Evolutionary conservation across 1,140 invertebrate species (phyloP).

Genomic region (Orchestia grillus): DNA sequence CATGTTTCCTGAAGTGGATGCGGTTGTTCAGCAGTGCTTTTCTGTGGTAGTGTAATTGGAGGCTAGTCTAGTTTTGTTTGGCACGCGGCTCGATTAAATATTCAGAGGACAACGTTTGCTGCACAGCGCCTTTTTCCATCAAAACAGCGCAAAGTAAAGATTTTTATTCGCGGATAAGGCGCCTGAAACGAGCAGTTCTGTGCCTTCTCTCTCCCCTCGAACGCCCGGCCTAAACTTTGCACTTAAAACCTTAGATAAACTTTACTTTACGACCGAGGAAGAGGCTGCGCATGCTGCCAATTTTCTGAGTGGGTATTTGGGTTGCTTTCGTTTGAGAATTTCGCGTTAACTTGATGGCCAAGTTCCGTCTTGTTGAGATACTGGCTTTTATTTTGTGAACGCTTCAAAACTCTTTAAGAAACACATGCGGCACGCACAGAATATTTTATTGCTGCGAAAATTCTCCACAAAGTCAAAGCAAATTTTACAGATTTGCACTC

Average conservation of each 20-base stretch:
- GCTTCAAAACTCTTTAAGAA: not conserved
- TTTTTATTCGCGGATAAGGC: conserved; percentile 24
- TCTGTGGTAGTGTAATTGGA: not conserved
- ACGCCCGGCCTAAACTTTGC: not conserved
- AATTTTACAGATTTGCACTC: no score
- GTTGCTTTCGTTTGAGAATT: not conserved
- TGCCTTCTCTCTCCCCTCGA: not conserved
- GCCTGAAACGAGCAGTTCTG: not conserved
- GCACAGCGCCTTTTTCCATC: not conserved
- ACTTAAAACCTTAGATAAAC: conserved; percentile 25
- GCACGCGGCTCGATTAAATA: not conserved
- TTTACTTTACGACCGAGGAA: conserved; percentile 6
- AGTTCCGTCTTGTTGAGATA: not conserved
- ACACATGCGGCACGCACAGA: not conserved
- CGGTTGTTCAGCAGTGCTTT: not conserved
- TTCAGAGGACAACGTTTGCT: not conserved
- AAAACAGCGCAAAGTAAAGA: not conserved
- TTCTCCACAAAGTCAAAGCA: no score
- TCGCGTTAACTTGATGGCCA: not conserved
- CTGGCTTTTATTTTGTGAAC: not conserved
- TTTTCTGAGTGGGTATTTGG: conserved; percentile 7
- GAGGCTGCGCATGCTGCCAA: conserved; percentile 24
- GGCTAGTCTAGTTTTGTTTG: not conserved
- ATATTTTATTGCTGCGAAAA: no score
- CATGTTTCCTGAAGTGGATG: not conserved